Conservation (phyloP, 2,113 vertebrate genomes). For the Engystomops pustulosus region DNA sequence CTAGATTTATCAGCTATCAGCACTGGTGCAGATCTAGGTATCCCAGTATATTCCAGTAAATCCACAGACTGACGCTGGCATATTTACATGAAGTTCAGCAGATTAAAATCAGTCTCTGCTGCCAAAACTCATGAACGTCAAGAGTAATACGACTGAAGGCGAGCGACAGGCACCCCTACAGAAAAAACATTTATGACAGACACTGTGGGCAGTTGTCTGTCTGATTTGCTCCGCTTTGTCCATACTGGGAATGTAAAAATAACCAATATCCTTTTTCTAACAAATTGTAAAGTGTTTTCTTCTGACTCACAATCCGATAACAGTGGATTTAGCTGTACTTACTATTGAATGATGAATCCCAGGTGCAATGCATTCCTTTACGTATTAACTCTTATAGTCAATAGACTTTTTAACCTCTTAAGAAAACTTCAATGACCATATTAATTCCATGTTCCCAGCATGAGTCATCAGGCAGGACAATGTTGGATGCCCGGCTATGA, state of each 20-base stretch:
- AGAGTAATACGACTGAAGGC: not conserved
- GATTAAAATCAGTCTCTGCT: constrained; percentile 37
- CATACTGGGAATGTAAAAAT: not conserved
- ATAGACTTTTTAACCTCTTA: too few relatives aligned
- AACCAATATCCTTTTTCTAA: not conserved
- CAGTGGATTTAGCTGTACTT: not conserved
- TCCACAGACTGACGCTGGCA: constrained; percentile 1
- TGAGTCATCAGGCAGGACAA: too few relatives aligned
- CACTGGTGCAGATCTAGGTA: constrained; percentile 16
- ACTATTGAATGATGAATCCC: not conserved
- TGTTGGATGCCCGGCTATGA: too few relatives aligned
- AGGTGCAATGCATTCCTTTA: too few relatives aligned
- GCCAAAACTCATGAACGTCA: constrained; percentile 47
- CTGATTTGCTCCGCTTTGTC: constrained; percentile 43
- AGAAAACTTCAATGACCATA: too few relatives aligned
- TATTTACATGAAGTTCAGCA: constrained; percentile 38
- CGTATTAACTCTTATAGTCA: too few relatives aligned
- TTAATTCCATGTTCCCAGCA: too few relatives aligned
- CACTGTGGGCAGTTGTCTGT: constrained; percentile 46
- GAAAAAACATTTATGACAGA: constrained; percentile 46
- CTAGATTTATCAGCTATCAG: constrained; percentile 17
- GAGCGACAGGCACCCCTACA: constrained; percentile 28
- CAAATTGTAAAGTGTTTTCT: not conserved
- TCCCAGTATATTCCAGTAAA: constrained; percentile 5
- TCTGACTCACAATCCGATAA: not conserved